These are phyloP conservation scores for Herpailurus yagouaroundi DNA, from an alignment of 2,113 vertebrate genomes.

Conservation along the genomic window DNA sequence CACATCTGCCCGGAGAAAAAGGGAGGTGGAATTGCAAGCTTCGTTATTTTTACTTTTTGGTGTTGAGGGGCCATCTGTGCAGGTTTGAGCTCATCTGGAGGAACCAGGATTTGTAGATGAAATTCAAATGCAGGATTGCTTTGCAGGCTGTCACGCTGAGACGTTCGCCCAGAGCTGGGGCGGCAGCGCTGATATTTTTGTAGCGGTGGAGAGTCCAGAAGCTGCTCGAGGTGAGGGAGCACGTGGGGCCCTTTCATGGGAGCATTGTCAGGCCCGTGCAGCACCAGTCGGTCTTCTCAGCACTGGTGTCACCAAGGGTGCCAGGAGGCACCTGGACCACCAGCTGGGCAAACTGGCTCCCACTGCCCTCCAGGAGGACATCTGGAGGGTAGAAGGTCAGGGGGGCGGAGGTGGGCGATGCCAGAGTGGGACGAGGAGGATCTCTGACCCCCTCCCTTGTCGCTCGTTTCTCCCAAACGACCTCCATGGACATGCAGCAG, in stretches of 20 bases:
- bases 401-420: not conserved
- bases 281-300: not conserved
- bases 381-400: not conserved
- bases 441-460: not conserved
- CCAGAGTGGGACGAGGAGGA: not conserved
- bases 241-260: too few relatives aligned
- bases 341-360: not conserved
- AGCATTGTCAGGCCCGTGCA: too few relatives aligned
- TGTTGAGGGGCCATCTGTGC: constrained; percentile 76
- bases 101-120: constrained; percentile 70
- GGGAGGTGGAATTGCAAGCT: constrained; percentile 40
- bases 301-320: not conserved
- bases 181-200: constrained; percentile 53
- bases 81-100: constrained; percentile 78
- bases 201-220: constrained; percentile 29
- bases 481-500: rapidly evolving
- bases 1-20: constrained; percentile 80
- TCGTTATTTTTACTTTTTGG: constrained; percentile 79
- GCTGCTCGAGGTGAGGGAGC: not conserved
- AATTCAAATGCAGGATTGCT: constrained; percentile 80
- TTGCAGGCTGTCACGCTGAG: constrained; percentile 69
- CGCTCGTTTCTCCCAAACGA: not conserved
- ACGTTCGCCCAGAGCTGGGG: constrained; percentile 74
- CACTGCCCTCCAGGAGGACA: not conserved
- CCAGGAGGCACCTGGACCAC: not conserved